These are phyloP conservation scores for Fabriciana adippe DNA, from an alignment of 2,888 invertebrate species.

Conservation along the genomic window DNA sequence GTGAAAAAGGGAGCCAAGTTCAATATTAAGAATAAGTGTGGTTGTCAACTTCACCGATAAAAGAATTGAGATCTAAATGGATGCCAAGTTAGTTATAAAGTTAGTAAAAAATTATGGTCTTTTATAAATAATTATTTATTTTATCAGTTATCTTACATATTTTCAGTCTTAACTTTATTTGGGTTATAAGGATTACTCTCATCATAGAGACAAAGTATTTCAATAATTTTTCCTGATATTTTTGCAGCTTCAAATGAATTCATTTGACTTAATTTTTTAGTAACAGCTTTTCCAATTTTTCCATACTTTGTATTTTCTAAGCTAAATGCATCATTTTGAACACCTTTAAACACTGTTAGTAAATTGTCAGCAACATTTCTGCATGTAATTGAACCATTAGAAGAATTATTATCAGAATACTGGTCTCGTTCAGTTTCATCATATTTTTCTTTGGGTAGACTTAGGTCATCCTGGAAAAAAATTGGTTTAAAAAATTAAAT, in stretches of 20 bases:
- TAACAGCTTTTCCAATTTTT: conserved; percentile 56
- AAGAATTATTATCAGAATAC: conserved; percentile 38
- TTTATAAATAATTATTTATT: neutral
- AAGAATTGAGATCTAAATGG: too few relatives aligned
- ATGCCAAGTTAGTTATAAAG: too few relatives aligned
- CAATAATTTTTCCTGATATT: conserved; percentile 60
- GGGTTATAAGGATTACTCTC: conserved; percentile 66
- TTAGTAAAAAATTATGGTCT: too few relatives aligned
- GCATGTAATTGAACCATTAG: conserved; percentile 47
- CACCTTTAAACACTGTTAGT: conserved; percentile 57
- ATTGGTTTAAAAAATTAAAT: conserved; percentile 1
- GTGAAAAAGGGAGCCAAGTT: too few relatives aligned
- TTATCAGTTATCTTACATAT: conserved; percentile 3
- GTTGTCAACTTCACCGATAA: too few relatives aligned
- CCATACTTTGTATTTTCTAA: conserved; percentile 58
- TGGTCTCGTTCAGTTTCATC: conserved; percentile 45
- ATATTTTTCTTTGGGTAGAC: conserved; percentile 39
- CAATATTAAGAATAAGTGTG: too few relatives aligned
- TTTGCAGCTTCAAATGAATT: conserved; percentile 63
- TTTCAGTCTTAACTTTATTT: conserved; percentile 51
- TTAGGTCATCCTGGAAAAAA: conserved; percentile 46
- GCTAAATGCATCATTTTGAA: conserved; percentile 65
- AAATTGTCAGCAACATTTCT: conserved; percentile 59
- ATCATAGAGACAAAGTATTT: conserved; percentile 65
- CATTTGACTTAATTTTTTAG: conserved; percentile 59